Conservation (phyloP, 2,797 vertebrate genomes). For the Limnodromus scolopaceus region DNA sequence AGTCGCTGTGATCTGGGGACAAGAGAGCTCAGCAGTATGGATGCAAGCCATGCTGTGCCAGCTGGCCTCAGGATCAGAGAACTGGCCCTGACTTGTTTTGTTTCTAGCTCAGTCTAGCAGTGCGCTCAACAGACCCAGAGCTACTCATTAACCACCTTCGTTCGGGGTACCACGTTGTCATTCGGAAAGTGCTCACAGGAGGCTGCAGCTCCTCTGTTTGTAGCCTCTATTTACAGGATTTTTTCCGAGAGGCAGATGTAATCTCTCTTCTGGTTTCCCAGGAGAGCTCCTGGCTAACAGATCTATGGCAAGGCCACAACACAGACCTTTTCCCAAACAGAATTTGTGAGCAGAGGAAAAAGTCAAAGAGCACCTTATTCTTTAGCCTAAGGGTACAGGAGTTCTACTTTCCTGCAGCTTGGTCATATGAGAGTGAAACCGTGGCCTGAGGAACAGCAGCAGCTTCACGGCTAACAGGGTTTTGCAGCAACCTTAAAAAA, state of each 20-base stretch:
- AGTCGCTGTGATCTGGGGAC: no score
- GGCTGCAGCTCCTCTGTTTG: background rate
- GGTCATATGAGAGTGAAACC: background rate
- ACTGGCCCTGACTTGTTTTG: background rate
- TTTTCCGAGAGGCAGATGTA: background rate
- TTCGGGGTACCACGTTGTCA: rapidly evolving
- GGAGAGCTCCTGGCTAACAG: background rate
- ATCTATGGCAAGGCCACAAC: background rate
- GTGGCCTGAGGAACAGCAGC: background rate
- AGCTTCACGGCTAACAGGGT: background rate
- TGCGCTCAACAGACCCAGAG: background rate
- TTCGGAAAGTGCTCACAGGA: background rate
- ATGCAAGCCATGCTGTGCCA: background rate
- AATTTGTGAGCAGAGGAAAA: slow-evolving; percentile 8
- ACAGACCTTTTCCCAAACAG: slow-evolving; percentile 32
- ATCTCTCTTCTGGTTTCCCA: slow-evolving; percentile 4
- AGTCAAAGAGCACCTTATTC: background rate
- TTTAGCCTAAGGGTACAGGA: background rate
- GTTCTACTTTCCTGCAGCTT: background rate
- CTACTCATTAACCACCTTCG: background rate
- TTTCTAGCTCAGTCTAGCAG: background rate
- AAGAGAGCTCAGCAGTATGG: background rate
- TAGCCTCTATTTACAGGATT: slow-evolving; percentile 49
- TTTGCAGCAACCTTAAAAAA: background rate
- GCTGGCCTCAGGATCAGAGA: background rate